A percentile compares a stretch with the other conserved stretches of the same genome.
phyloP scores from a whole-genome alignment of 2,888 invertebrate genomes.

The Crematogaster levior region DNA sequence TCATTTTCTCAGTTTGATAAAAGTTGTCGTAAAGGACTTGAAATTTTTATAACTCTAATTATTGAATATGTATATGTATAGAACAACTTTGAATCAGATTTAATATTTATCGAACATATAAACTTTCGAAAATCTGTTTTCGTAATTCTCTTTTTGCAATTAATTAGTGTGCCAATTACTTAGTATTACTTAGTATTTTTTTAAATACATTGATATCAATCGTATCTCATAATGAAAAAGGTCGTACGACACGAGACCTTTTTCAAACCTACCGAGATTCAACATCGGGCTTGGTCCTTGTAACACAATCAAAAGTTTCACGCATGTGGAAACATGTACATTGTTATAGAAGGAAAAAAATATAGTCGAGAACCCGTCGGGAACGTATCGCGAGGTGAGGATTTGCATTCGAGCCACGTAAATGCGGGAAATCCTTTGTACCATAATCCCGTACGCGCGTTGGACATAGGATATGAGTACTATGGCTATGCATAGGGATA shows the following conservation, averaged over 20 bases:
- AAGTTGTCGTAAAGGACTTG: not conserved
- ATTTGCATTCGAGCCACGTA: constrained; percentile 79
- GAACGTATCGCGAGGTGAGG: constrained; percentile 61
- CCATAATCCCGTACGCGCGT: constrained; percentile 75
- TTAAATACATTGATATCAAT: constrained; percentile 9
- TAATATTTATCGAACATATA: not conserved
- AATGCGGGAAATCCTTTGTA: constrained; percentile 80
- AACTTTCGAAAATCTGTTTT: not conserved
- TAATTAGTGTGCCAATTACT: not conserved
- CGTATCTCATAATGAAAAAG: not conserved
- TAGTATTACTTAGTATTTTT: not conserved
- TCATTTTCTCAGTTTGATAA: not conserved
- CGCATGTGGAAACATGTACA: constrained; percentile 18
- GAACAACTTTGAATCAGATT: not conserved
- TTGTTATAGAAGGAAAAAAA: constrained; percentile 30
- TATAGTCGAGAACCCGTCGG: constrained; percentile 53
- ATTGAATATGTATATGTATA: constrained; percentile 1
- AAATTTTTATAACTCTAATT: not conserved
- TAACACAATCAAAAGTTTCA: constrained; percentile 36
- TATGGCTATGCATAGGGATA: constrained; percentile 37
- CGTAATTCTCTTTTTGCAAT: not conserved
- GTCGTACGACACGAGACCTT: not conserved
- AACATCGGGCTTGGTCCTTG: not conserved
- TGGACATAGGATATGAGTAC: constrained; percentile 38
- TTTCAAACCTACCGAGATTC: constrained; percentile 17